Conservation (phyloP, 2,113 vertebrate genomes). For the Tenebrosternarchus preto region DNA sequence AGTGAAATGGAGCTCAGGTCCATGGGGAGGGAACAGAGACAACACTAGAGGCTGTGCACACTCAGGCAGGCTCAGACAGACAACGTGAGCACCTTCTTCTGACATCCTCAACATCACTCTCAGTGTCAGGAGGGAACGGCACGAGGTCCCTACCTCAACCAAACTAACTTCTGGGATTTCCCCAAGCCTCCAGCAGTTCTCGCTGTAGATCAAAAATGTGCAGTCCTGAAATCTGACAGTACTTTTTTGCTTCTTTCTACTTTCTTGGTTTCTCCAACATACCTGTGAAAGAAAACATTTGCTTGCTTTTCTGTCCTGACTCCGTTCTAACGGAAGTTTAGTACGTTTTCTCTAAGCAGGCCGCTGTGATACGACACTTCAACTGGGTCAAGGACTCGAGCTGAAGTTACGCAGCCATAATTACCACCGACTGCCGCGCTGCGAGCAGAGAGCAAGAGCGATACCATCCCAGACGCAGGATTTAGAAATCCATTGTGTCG, state of each 20-base stretch:
- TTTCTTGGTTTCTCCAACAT: constrained; percentile 71
- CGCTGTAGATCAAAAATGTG: constrained; percentile 85
- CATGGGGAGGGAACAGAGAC: too few relatives aligned
- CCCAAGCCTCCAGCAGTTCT: constrained; percentile 75
- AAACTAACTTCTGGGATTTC: constrained; percentile 70
- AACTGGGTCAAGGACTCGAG: constrained; percentile 79
- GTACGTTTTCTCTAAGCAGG: constrained; percentile 71
- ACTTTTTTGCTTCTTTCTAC: constrained; percentile 77
- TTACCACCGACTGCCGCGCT: constrained; percentile 61
- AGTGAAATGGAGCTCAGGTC: too few relatives aligned
- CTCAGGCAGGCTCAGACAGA: too few relatives aligned
- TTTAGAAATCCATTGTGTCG: constrained; percentile 74
- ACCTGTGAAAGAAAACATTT: constrained; percentile 69
- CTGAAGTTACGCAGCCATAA: constrained; percentile 73
- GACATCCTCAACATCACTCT: constrained; percentile 60
- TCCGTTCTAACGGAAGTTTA: constrained; percentile 64
- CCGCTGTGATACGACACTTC: constrained; percentile 73
- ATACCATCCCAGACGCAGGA: constrained; percentile 73
- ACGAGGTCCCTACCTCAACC: constrained; percentile 62
- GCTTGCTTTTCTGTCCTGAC: constrained; percentile 63
- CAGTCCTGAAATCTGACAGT: constrained; percentile 85
- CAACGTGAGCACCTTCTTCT: constrained; percentile 10
- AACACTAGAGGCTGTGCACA: too few relatives aligned
- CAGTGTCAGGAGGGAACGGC: constrained; percentile 62
- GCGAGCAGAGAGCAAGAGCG: constrained; percentile 53